Percentiles rank a stretch among this genome's conserved stretches.
phyloP scores from a whole-genome alignment of 2,113 vertebrate species.

The Setophaga kirtlandii region DNA sequence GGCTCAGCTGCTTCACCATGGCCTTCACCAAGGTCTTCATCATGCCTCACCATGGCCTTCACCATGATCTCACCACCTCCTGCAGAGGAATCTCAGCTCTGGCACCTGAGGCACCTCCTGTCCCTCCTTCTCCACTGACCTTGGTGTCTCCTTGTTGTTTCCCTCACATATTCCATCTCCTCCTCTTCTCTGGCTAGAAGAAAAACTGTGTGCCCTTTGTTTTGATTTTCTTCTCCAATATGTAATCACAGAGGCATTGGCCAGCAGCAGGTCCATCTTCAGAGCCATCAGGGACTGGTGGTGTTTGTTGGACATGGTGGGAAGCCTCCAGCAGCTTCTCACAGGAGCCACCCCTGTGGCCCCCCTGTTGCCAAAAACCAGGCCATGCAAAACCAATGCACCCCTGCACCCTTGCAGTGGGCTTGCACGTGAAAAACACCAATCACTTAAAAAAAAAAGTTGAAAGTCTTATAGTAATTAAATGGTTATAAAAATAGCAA shows the following conservation, averaged over 20 bases:
- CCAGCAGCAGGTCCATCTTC: not conserved
- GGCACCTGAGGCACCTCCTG: no score
- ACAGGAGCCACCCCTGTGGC: not conserved
- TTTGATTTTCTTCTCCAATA: not conserved
- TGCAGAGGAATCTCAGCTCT: not conserved
- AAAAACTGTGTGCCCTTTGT: not conserved
- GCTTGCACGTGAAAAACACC: not conserved
- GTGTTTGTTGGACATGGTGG: not conserved
- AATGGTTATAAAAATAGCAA: no score
- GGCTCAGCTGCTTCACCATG: no score
- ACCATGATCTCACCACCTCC: not conserved
- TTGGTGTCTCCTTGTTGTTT: not conserved
- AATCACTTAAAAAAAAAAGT: no score
- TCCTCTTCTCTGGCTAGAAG: not conserved
- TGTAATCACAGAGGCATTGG: not conserved
- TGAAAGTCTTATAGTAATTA: no score
- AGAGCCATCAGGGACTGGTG: rapidly evolving
- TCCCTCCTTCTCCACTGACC: not conserved
- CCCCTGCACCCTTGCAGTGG: not conserved
- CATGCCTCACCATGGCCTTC: no score
- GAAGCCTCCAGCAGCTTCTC: not conserved
- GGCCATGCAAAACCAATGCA: not conserved
- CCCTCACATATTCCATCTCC: not conserved
- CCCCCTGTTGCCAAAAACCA: not conserved
- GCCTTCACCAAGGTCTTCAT: not conserved